phyloP scores from a whole-genome alignment of 2,888 invertebrate species.

The Andricus curvator region DNA sequence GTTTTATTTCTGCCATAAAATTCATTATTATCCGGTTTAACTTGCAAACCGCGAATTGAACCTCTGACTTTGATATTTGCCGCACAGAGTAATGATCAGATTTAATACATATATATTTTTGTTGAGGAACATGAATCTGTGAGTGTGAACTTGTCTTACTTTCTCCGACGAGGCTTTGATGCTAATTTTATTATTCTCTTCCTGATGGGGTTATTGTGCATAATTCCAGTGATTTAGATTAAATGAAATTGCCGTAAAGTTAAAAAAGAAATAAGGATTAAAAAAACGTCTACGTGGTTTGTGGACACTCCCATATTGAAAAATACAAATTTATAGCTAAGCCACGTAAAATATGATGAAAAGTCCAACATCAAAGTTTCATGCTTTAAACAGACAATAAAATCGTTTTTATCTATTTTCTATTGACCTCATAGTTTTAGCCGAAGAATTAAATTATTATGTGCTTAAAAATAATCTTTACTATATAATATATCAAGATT shows the following conservation, averaged over 20 bases:
- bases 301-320: no score
- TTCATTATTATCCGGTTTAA: background rate
- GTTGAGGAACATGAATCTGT: background rate
- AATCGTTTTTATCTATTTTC: no score
- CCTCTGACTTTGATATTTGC: conserved; percentile 10
- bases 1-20: background rate
- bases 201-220: background rate
- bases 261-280: no score
- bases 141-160: conserved; percentile 14
- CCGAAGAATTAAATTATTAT: no score
- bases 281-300: no score
- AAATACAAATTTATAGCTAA: no score
- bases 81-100: background rate
- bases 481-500: no score
- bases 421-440: no score
- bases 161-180: conserved; percentile 23
- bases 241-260: background rate
- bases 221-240: background rate
- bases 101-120: background rate
- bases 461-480: no score
- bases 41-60: background rate
- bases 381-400: no score
- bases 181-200: conserved; percentile 33
- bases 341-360: no score
- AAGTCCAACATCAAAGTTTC: no score